These are phyloP conservation scores for Bovichtus variegatus DNA, from an alignment of 2,797 vertebrate species.

Conservation along the genomic window DNA sequence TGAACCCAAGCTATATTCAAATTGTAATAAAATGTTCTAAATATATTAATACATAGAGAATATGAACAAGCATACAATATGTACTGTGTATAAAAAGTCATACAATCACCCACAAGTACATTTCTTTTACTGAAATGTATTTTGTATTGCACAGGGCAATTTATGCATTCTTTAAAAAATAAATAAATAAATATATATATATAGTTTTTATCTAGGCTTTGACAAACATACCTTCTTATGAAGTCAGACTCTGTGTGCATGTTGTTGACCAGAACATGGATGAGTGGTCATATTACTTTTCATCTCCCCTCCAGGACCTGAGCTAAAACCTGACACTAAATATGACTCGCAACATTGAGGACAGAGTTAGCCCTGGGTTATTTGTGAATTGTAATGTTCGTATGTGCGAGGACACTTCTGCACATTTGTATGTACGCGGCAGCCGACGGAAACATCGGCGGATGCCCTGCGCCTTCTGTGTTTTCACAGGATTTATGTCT, in stretches of 20 bases:
- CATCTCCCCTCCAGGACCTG: conserved; percentile 34
- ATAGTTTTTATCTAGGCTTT: not conserved
- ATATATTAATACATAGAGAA: not conserved
- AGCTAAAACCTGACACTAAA: conserved; percentile 53
- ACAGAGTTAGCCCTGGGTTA: conserved; percentile 44
- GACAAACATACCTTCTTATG: conserved; percentile 15
- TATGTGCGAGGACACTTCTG: conserved; percentile 24
- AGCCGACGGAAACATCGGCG: not conserved
- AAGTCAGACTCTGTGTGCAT: conserved; percentile 23
- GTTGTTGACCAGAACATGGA: conserved; percentile 40
- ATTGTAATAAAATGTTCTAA: not conserved
- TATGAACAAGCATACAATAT: not conserved
- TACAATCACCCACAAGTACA: too few relatives aligned
- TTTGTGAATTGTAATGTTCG: conserved; percentile 60
- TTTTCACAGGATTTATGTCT: not conserved
- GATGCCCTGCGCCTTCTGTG: not conserved
- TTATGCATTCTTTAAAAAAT: not conserved
- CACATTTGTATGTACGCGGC: conserved; percentile 8
- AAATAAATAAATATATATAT: too few relatives aligned
- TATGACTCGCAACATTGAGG: conserved; percentile 49
- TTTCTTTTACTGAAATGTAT: not conserved
- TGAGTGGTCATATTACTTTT: conserved; percentile 44
- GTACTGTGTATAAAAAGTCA: not conserved
- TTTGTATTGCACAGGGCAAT: not conserved
- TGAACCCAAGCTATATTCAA: not conserved